Percentiles rank a stretch among this genome's conserved stretches.
Conservation (phyloP, 1,140 invertebrate species). For the Cataglyphis hispanica region DNA sequence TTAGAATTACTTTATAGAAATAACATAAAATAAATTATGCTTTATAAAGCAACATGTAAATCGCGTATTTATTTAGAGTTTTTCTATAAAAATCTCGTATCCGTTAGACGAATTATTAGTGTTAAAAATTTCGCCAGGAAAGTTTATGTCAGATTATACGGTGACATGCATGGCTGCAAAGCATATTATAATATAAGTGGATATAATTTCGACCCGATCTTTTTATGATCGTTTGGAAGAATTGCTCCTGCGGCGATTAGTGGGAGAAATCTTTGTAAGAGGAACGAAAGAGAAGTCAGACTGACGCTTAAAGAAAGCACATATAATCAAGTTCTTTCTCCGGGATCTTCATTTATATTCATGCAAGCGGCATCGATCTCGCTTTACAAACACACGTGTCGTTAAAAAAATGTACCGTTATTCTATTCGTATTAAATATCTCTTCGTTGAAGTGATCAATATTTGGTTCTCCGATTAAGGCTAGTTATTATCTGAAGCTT, state of each 20-base stretch:
- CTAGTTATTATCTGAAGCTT: not conserved
- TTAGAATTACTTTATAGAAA: not conserved
- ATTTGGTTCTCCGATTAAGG: not conserved
- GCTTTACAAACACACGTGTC: not conserved
- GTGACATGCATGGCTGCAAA: constrained; percentile 21
- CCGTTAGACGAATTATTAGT: not conserved
- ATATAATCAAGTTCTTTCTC: not conserved
- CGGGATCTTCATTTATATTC: not conserved
- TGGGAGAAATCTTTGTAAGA: constrained; percentile 36
- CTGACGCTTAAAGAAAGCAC: not conserved
- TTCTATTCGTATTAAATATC: not conserved
- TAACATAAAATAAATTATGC: not conserved
- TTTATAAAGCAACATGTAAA: not conserved
- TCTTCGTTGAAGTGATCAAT: not conserved
- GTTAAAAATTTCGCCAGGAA: constrained; percentile 2
- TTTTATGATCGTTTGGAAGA: constrained; percentile 35
- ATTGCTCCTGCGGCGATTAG: constrained; percentile 13
- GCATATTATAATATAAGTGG: constrained; percentile 34
- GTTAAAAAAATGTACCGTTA: not conserved
- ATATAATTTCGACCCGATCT: constrained; percentile 27
- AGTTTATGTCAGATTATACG: constrained; percentile 6
- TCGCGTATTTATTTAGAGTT: not conserved
- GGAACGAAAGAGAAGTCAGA: not conserved
- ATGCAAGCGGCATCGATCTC: not conserved
- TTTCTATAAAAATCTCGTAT: not conserved